Base-by-base conservation (phyloP, 1,140 invertebrate species). In the Agrypnia vestita region DNA sequence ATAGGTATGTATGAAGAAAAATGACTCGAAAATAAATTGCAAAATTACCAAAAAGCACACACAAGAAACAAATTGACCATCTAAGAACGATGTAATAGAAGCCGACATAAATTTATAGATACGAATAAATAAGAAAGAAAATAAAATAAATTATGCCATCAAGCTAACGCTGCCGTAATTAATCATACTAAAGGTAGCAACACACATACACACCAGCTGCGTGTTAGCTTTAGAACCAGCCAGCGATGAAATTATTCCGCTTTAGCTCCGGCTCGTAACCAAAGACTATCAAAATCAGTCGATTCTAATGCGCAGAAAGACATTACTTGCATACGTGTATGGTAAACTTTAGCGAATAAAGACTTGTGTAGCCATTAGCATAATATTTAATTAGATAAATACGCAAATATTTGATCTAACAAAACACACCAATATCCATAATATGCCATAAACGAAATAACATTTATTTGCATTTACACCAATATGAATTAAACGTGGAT, bases 121-220 rank as follows among this genome's bases (percentile, higher is more conserved):
- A 75, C 53, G 49, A 13, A 49, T n/a, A 71, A 46, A 49, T 51
- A 47, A 44, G 74, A 78, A 35, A 62, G 83, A 62, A 82, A 78
- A 80, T 75, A 59, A 83, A 82, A 84, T 69, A 19, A 46, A 69
- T 69, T 49, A 69, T 69, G 44, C 64, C 64, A 69, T 69, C 44
- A 69, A 69, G n/a, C 43, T 47, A n/a, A 69, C 44, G 64, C 21
- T 35, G 8, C 4, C 3, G 44, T 47, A 69, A 69, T 69, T 3
- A 69, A 69, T 69, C 44, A 69, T 69, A 7, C 44, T 11, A 69
- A 69, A 21, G 4, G 4, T 69, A 46, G 64, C 6, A 47, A 44
- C 7, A n/a, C 21, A 21, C 4, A 62, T 62, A 7, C 21, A 44
- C 43, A 19, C 15, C 3, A 46, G 6, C 44, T 17, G 44, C 64